Percentiles rank a stretch among this genome's conserved stretches.
Evolutionary conservation across 2,113 vertebrate genomes (phyloP).

Genomic region (Pterophyllum scalare): DNA sequence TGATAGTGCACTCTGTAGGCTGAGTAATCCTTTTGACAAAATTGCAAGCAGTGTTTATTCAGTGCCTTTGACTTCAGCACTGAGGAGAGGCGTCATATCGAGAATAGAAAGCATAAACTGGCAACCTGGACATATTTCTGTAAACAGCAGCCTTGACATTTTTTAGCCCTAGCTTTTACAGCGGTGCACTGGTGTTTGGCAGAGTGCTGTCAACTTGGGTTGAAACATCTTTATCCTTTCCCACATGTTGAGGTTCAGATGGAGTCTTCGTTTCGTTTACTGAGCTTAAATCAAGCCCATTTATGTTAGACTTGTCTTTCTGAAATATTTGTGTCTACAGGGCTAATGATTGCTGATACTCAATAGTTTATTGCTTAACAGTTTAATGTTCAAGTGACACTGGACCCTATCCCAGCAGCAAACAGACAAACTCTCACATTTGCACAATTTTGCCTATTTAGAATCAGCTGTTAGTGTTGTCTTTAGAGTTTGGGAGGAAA

Average conservation of each 20-base stretch:
- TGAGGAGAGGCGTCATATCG: conserved; percentile 36
- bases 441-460: neutral
- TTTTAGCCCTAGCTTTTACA: neutral
- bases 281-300: too few relatives aligned
- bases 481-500: neutral
- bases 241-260: neutral
- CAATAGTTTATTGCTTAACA: neutral
- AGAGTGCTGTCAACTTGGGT: neutral
- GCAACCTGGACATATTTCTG: conserved; percentile 48
- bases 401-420: neutral
- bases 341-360: neutral
- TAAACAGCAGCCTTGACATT: conserved; percentile 18
- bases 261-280: too few relatives aligned
- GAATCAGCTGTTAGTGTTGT: neutral
- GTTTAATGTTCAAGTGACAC: neutral
- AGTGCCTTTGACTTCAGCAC: conserved; percentile 43
- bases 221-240: neutral
- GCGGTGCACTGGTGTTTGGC: neutral
- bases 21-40: conserved; percentile 72
- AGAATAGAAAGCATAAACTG: conserved; percentile 17
- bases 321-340: too few relatives aligned
- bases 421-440: neutral
- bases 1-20: conserved; percentile 59
- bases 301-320: too few relatives aligned
- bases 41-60: conserved; percentile 71